Evolutionary conservation across 2,113 vertebrate genomes (phyloP).

Genomic region (Myrmecophaga tridactyla): DNA sequence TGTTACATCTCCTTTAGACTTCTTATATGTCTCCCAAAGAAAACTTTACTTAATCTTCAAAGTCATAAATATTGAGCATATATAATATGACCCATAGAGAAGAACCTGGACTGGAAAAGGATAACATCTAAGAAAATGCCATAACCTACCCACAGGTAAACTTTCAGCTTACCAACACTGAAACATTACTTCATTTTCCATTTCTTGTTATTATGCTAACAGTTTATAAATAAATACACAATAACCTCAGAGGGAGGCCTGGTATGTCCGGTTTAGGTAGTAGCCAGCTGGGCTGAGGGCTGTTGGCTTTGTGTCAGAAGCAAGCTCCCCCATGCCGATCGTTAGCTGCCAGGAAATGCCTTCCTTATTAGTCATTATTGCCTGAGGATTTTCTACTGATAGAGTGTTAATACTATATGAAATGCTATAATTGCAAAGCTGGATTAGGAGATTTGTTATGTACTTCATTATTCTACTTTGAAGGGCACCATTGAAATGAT

Average conservation of each 20-base stretch:
- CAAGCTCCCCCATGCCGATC: background rate
- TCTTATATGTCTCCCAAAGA: background rate
- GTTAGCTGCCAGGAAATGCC: slow-evolving; percentile 66
- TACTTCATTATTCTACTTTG: slow-evolving; percentile 42
- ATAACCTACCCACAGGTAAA: background rate
- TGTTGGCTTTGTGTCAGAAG: slow-evolving; percentile 54
- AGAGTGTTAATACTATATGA: slow-evolving; percentile 12
- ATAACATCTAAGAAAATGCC: background rate
- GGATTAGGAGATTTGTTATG: slow-evolving; percentile 49
- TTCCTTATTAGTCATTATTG: slow-evolving; percentile 55
- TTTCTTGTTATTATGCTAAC: slow-evolving; percentile 44
- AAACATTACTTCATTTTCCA: slow-evolving; percentile 30
- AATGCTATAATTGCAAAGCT: background rate
- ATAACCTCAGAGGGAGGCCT: slow-evolving; percentile 40
- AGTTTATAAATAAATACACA: slow-evolving; percentile 68
- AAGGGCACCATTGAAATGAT: slow-evolving; percentile 39
- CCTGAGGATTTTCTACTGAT: slow-evolving; percentile 54
- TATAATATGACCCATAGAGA: background rate
- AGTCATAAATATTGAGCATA: background rate
- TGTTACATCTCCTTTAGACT: background rate
- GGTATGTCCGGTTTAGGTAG: slow-evolving; percentile 36
- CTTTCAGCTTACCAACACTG: background rate
- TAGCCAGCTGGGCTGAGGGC: slow-evolving; percentile 54
- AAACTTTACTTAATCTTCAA: background rate
- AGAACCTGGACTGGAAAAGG: background rate